Base-by-base conservation (phyloP, 1,140 invertebrate species). In the Parasteatoda tepidariorum region DNA sequence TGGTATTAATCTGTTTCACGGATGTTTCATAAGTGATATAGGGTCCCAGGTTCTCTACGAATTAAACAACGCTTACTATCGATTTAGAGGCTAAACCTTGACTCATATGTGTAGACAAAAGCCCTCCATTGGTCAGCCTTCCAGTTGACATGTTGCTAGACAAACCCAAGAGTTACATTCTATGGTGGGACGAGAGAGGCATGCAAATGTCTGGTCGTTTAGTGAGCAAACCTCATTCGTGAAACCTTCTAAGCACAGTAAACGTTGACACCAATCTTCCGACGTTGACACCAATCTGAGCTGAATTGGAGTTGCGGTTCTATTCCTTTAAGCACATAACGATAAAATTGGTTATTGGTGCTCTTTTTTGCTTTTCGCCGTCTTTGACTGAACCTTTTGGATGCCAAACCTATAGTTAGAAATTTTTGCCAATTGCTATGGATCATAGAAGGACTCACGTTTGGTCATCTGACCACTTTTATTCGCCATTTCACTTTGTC, bases 271-370 rank as follows among this genome's bases (percentile, higher is more conserved):
- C 33, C 55, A 76, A 24, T 30, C 31, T 76, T 76, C 73, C 34
- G 30, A 57, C 62, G 31, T 28, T 11, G 61, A 57, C 33, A 76
- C 30, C 57, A 76, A 79, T 18, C 24, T 18, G 4, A 79, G 38
- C 28, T 79, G 59, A 22, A 41, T 54, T 38, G 59, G n/a, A 18
- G 24, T 66, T 38, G 28, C 15, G 18, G 24, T 78, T 55, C 33
- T 66, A 34, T 54, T 66, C 13, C 61, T 79, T 48, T 18, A 9
- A 66, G 61, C n/a, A 34, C 28, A 62, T 76, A 76, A n/a, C n/a
- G 57, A n/a, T 31, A 28, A 28, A 38, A 48, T 54, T 26, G 62
- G 61, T 79, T 34, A 73, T 68, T 5, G 38, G 48, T 7, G 26
- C 54, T 55, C 24, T 9, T 22, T 6, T 22, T 59, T 15, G n/a